These are phyloP conservation scores for Rhabdornis inornatus DNA, from an alignment of 2,113 vertebrate genomes.

Conservation along the genomic window DNA sequence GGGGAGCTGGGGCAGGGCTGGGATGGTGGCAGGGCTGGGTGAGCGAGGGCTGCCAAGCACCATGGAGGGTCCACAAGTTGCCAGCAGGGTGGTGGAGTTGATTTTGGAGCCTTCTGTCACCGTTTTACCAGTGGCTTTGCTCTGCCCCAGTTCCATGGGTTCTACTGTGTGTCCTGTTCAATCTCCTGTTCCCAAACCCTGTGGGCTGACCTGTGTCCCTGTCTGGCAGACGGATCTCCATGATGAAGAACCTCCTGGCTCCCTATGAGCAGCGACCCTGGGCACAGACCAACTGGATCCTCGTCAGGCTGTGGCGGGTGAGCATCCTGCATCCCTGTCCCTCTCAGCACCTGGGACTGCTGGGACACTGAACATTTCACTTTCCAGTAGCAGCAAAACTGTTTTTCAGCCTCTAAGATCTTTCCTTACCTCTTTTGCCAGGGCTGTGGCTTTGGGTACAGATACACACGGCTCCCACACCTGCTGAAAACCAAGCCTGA, in stretches of 20 bases:
- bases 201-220: not conserved
- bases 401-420: not conserved
- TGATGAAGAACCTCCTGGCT: slow-evolving; percentile 96
- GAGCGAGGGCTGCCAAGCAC: not conserved
- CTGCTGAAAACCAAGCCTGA: slow-evolving; percentile 97
- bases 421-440: slow-evolving; percentile 28
- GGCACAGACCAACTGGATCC: slow-evolving; percentile 99
- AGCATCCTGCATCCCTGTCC: not conserved
- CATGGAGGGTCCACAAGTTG: not conserved
- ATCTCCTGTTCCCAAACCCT: not conserved
- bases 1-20: not conserved
- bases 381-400: not conserved
- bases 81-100: not conserved
- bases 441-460: slow-evolving; percentile 98
- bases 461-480: slow-evolving; percentile 95
- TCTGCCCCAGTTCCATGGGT: not conserved
- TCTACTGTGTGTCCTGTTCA: not conserved
- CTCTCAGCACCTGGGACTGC: not conserved
- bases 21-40: not conserved
- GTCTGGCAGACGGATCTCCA: slow-evolving; percentile 83
- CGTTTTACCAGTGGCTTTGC: not conserved
- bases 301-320: slow-evolving; percentile 96
- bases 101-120: not conserved
- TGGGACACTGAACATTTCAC: not conserved
- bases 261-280: slow-evolving; percentile 97